Evolutionary conservation across 2,797 vertebrate species (phyloP).

Genomic region (Sphenodon punctatus): DNA sequence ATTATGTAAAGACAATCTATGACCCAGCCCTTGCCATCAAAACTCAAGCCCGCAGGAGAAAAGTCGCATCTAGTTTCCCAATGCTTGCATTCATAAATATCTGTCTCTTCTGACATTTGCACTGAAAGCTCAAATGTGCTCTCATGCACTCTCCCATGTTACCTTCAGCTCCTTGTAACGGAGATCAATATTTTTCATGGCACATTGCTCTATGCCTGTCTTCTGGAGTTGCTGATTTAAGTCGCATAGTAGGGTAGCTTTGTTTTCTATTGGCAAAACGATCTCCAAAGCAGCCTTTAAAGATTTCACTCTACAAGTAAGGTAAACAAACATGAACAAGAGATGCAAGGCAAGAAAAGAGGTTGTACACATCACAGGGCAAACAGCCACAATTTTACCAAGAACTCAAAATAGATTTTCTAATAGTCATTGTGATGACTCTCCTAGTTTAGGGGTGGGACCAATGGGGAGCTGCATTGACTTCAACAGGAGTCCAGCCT

Average conservation of each 20-base stretch:
- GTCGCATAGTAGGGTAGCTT: conserved; percentile 77
- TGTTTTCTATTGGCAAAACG: conserved; percentile 82
- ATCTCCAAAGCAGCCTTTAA: conserved; percentile 82
- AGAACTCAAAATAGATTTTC: neutral
- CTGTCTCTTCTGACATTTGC: neutral
- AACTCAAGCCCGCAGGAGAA: neutral
- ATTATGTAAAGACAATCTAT: no score
- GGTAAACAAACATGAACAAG: conserved; percentile 16
- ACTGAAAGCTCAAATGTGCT: neutral
- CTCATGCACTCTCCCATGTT: conserved; percentile 8
- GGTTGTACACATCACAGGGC: neutral
- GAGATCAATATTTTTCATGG: conserved; percentile 66
- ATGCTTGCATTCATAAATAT: neutral
- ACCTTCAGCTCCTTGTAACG: conserved; percentile 70
- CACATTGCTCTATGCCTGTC: conserved; percentile 71
- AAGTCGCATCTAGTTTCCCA: neutral
- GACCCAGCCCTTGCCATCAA: no score
- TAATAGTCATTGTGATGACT: neutral
- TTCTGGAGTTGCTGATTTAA: conserved; percentile 78
- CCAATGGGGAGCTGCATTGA: no score
- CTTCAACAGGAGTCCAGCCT: neutral
- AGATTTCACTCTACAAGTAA: conserved; percentile 78
- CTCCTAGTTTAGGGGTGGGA: no score
- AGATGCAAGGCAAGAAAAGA: conserved; percentile 5
- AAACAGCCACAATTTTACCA: neutral